phyloP scores from a whole-genome alignment of 53 echinoderm and acorn worm genomes.

The Mesocentrotus franciscanus region DNA sequence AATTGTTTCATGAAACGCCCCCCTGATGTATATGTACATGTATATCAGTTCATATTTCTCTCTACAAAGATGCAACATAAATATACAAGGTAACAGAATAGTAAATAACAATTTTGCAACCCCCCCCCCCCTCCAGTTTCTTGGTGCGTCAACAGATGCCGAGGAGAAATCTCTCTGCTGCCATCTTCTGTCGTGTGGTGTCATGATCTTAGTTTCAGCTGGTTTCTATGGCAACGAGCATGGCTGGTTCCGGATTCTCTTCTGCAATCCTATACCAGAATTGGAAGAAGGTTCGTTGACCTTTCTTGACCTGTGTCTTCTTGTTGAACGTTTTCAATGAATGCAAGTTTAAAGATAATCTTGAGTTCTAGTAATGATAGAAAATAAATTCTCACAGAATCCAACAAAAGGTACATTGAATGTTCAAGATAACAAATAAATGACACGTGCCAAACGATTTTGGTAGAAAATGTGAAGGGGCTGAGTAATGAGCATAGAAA shows the following conservation, averaged over 20 bases:
- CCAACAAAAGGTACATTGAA: too few species aligned
- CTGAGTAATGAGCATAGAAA: too few species aligned
- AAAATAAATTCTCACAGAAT: too few species aligned
- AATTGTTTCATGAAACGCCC: too few species aligned
- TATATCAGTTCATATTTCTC: background rate
- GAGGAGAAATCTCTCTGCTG: slow-evolving; percentile 59
- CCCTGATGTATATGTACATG: too few species aligned
- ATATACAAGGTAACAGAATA: too few species aligned
- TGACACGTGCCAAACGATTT: too few species aligned
- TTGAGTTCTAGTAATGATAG: too few species aligned
- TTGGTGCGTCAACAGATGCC: slow-evolving; percentile 58
- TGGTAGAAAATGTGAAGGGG: too few species aligned
- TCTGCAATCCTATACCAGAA: slow-evolving; percentile 52
- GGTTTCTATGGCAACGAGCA: slow-evolving; percentile 76
- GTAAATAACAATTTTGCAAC: too few species aligned
- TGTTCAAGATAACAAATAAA: too few species aligned
- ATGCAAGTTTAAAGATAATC: too few species aligned
- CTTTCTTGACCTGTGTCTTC: background rate
- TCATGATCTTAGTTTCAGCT: slow-evolving; percentile 64
- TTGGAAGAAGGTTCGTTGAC: slow-evolving; percentile 65
- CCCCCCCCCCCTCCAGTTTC: slow-evolving; percentile 58
- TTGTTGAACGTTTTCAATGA: background rate
- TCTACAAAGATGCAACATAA: background rate
- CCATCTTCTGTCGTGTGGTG: slow-evolving; percentile 66
- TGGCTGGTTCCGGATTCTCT: slow-evolving; percentile 83